Base-by-base conservation (phyloP, 2,888 invertebrate species). In the Nomada goodeniana region DNA sequence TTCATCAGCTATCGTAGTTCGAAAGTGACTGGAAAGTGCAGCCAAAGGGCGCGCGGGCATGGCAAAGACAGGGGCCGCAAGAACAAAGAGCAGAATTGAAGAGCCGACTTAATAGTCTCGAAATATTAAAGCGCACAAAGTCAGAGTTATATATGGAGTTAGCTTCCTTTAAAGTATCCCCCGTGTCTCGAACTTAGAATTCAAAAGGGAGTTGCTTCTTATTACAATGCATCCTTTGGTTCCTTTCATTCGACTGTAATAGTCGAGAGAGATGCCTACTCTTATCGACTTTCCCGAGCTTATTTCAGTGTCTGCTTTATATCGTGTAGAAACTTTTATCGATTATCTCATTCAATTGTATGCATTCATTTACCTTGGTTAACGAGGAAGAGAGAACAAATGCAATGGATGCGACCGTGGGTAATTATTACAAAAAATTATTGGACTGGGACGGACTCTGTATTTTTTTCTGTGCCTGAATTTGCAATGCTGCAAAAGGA, bases 241-340 rank as follows among this genome's bases (percentile, higher is more conserved):
- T 29, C 59, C 20, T 69, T 69, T 59, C 57, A 26, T 36, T 36
- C 44, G n/a, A 69, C 10, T 44, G 44, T 59, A 69, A 69, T 44
- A 11, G 26, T 59, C 26, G 9, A 26, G 26, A n/a, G 26, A 57
- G 15, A n/a, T n/a, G 52, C n/a, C 15, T n/a, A 67, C 53, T 67
- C 20, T 3, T 36, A 53, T 36, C 36, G 13, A n/a, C 13, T 20
- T 36, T 13, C 20, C 5, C 50, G 3, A 0, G 2, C 10, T 2
- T 29, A 13, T 42, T 15, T 11, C 9, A 36, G 23, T 9, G 10
- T n/a, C 44, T n/a, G 13, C 44, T 26, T 47, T 44, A 13, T 4
- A 29, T 23, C 3, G 9, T 15, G 9, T 11, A 10, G 15, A n/a
- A 36, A 44, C 23, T 26, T 15, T 29, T 4, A 69, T 69, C 20